Evolutionary conservation across 2,797 vertebrate genomes (phyloP), one percentile per base, ranked within the genome.

Genomic region (Microctenopoma steveboyesi): DNA sequence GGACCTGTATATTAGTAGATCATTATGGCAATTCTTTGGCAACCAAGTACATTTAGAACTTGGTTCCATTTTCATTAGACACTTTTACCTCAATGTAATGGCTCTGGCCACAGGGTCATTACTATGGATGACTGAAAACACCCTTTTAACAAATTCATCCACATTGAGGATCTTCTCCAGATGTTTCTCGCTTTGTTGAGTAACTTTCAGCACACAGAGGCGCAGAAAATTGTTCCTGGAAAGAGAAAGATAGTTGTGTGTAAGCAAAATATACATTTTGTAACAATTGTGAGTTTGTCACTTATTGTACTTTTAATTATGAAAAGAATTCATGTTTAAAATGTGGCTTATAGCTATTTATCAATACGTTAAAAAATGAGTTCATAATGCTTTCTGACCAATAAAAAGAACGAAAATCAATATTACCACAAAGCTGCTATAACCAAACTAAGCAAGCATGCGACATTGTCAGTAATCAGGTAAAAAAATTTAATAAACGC

Each of bases 121-220:
- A 83, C 98, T 99, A 2, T 99, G 98, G 77, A 99, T 99, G 78
- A 99, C 98, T 1, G 98, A 98, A 88, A 99, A 99, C 67, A 99
- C 93, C 76, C 98, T 94, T 90, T 99, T 99, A 28, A 99, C 96
- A 91, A 99, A 99, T 74, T 99, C 98, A 35, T 99, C 98, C 84
- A 99, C 98, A 2, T 99, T 99, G 22, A 99, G 93, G 83, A 99
- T 99, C 92, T 99, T 99, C 89, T 99, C 98, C 27, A 99, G 86
- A 77, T 99, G 98, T 81, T 99, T 99, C 89, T 99, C 97, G n/a
- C 98, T 99, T 90, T 99, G 98, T 60, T 99, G 98, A 5, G 98
- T 99, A 37, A 99, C 98, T 92, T 99, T 99, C 70, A 99, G 92
- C 61, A 99, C 98, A 81, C 97, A 99, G 0, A 99, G 94, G 7